Percentiles rank a stretch among this genome's conserved stretches.
Evolutionary conservation across 1,140 invertebrate species (phyloP).

Genomic region (Meloidogyne exigua): DNA sequence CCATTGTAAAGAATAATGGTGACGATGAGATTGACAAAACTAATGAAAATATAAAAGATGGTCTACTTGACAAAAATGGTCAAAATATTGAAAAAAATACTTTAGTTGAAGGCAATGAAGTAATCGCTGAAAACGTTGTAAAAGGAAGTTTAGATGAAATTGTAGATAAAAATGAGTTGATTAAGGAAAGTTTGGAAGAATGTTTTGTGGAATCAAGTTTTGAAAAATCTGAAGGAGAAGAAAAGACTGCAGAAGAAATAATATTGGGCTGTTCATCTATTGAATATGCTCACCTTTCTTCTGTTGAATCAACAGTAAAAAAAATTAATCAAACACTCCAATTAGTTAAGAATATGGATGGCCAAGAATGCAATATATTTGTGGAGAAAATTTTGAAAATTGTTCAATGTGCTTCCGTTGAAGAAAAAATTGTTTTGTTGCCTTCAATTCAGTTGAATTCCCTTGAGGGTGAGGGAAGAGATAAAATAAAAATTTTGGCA

Average conservation of each 20-base stretch:
- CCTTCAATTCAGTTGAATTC: neutral
- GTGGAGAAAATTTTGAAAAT: neutral
- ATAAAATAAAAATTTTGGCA: neutral
- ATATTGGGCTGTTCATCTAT: neutral
- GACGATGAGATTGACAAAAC: neutral
- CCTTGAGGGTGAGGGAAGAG: neutral
- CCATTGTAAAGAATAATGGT: too few species aligned
- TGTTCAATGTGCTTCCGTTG: neutral
- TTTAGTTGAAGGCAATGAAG: neutral
- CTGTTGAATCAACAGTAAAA: neutral
- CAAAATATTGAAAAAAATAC: neutral
- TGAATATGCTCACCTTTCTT: neutral
- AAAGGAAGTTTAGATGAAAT: neutral
- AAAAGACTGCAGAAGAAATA: neutral
- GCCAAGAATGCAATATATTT: neutral
- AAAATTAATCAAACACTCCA: neutral
- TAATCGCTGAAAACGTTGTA: neutral
- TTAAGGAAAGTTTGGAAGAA: neutral
- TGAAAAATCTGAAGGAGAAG: neutral
- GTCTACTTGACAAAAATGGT: neutral
- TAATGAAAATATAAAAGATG: neutral
- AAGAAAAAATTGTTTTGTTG: neutral
- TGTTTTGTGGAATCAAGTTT: neutral
- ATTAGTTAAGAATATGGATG: neutral
- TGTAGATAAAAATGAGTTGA: neutral